A percentile compares a stretch with the other conserved stretches of the same genome.
phyloP scores from a whole-genome alignment of 2,888 invertebrate genomes.

The Willowsia nigromaculata region DNA sequence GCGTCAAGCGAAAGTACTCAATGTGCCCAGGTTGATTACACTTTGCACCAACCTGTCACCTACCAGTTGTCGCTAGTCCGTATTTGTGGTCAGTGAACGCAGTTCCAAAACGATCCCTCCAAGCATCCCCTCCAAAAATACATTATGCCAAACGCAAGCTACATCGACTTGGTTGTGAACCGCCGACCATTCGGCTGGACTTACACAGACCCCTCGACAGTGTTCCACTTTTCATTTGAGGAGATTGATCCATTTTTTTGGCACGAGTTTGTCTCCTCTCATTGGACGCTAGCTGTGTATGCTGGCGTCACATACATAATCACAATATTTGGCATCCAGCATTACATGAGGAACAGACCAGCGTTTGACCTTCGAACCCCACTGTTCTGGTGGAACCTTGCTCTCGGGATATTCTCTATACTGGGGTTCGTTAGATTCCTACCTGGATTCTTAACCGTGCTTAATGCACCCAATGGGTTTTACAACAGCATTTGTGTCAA shows the following conservation, averaged over 20 bases:
- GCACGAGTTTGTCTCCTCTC: background rate
- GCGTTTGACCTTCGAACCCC: constrained; percentile 93
- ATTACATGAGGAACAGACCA: constrained; percentile 94
- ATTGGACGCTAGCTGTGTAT: constrained; percentile 85
- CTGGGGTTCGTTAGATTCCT: constrained; percentile 94
- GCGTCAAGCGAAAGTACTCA: background rate
- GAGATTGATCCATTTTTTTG: constrained; percentile 34
- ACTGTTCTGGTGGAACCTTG: constrained; percentile 94
- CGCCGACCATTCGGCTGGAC: constrained; percentile 30
- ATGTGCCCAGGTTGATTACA: no score
- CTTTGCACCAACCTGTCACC: no score
- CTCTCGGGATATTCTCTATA: constrained; percentile 95
- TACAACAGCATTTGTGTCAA: constrained; percentile 97
- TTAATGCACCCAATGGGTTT: constrained; percentile 87
- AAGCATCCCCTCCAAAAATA: background rate
- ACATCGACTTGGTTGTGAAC: background rate
- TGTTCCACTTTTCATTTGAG: constrained; percentile 9
- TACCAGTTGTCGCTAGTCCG: no score
- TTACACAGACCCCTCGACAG: background rate
- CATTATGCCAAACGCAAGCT: background rate
- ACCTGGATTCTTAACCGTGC: constrained; percentile 93
- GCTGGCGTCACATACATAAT: constrained; percentile 94
- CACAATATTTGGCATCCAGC: constrained; percentile 94
- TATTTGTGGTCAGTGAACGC: no score
- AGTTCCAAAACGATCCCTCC: no score